phyloP scores from a whole-genome alignment of 2,888 invertebrate species.

The Listrodromus nycthemerus region DNA sequence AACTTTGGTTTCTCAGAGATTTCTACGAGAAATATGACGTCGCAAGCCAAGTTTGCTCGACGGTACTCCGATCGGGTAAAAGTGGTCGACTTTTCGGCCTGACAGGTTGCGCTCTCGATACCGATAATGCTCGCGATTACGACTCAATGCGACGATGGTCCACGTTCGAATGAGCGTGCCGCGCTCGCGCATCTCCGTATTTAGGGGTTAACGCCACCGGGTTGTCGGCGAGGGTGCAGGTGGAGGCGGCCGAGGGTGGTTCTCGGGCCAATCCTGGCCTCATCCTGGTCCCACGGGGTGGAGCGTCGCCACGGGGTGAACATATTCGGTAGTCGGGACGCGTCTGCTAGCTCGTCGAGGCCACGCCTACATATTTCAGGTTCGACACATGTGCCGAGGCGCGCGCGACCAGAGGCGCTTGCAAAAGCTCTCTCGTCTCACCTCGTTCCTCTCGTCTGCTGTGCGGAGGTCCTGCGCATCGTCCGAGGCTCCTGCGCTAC shows the following conservation, averaged over 20 bases:
- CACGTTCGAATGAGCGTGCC: slow-evolving; percentile 82
- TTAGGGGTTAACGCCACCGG: slow-evolving; percentile 79
- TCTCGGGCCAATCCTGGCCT: slow-evolving; percentile 79
- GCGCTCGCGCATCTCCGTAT: slow-evolving; percentile 80
- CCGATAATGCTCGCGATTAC: slow-evolving; percentile 48
- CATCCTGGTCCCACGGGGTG: slow-evolving; percentile 75
- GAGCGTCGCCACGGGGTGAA: slow-evolving; percentile 78
- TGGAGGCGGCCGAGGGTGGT: slow-evolving; percentile 82
- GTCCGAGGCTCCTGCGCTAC: slow-evolving; percentile 54
- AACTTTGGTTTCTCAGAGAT: neutral
- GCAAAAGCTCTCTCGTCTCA: slow-evolving; percentile 59
- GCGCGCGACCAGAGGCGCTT: slow-evolving; percentile 63
- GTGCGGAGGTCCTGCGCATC: slow-evolving; percentile 68
- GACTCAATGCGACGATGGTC: slow-evolving; percentile 77
- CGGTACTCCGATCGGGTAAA: neutral
- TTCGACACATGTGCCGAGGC: slow-evolving; percentile 83
- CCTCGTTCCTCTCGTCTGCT: slow-evolving; percentile 58
- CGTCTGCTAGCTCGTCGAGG: slow-evolving; percentile 82
- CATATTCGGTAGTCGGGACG: slow-evolving; percentile 83
- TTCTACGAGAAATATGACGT: slow-evolving; percentile 43
- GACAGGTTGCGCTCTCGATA: slow-evolving; percentile 17
- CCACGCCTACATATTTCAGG: slow-evolving; percentile 85
- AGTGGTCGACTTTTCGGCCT: slow-evolving; percentile 13
- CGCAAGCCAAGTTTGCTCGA: slow-evolving; percentile 10
- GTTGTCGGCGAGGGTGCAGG: slow-evolving; percentile 78